A percentile compares a stretch with the other conserved stretches of the same genome.
Conservation (phyloP, 2,888 invertebrate genomes). For the Lasioglossum calceatum region DNA sequence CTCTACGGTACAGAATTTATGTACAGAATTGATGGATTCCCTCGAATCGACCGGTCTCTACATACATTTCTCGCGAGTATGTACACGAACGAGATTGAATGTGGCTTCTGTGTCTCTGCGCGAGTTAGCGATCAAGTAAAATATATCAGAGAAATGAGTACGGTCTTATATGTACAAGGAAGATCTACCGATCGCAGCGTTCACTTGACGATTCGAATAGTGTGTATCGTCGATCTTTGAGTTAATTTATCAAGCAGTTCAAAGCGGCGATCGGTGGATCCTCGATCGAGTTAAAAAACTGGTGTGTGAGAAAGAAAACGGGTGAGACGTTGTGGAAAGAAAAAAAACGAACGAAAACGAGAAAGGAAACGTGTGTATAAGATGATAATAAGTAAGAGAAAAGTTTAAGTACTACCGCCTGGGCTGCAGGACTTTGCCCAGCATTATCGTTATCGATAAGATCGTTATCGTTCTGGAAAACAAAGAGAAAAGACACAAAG, state of each 20-base stretch:
- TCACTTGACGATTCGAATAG: neutral
- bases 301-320: slow-evolving; percentile 10
- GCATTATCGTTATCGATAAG: slow-evolving; percentile 84
- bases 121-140: slow-evolving; percentile 7
- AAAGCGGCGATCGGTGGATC: slow-evolving; percentile 14
- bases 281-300: neutral
- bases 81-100: neutral
- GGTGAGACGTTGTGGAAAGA: slow-evolving; percentile 1
- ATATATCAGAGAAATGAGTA: slow-evolving; percentile 38
- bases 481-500: slow-evolving; percentile 83
- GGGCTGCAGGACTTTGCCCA: slow-evolving; percentile 84
- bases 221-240: neutral
- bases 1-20: slow-evolving; percentile 1
- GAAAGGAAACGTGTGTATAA: slow-evolving; percentile 54
- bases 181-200: slow-evolving; percentile 36
- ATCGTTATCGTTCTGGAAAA: slow-evolving; percentile 84
- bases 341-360: neutral
- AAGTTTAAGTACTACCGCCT: slow-evolving; percentile 84
- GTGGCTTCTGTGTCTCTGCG: slow-evolving; percentile 55
- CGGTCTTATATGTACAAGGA: slow-evolving; percentile 30
- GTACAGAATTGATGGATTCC: neutral
- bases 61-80: neutral
- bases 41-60: neutral
- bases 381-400: slow-evolving; percentile 77
- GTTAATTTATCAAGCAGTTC: neutral